These are phyloP conservation scores for Acropternis orthonyx DNA, from an alignment of 2,797 vertebrate genomes.

Conservation along the genomic window DNA sequence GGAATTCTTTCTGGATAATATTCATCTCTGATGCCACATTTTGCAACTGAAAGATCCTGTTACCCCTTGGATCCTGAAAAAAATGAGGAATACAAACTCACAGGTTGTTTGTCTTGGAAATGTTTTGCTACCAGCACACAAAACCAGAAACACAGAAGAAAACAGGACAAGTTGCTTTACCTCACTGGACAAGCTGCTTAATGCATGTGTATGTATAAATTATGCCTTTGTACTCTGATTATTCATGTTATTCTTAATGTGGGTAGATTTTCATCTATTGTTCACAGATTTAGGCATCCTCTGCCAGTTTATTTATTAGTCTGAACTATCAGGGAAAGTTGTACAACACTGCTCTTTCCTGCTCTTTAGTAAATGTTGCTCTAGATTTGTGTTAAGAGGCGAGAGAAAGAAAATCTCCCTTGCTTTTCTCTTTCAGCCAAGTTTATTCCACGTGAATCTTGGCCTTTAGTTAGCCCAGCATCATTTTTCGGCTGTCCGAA, in stretches of 20 bases:
- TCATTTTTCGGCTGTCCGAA: not conserved
- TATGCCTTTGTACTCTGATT: not conserved
- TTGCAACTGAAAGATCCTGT: slow-evolving; percentile 75
- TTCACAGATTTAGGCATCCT: not conserved
- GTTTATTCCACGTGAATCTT: not conserved
- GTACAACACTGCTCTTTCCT: not conserved
- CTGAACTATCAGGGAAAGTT: not conserved
- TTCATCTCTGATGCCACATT: slow-evolving; percentile 62
- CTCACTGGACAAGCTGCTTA: not conserved
- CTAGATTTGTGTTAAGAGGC: not conserved
- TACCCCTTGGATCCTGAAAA: slow-evolving; percentile 70
- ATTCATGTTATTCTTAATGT: not conserved
- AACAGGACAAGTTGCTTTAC: not conserved
- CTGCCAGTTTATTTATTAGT: not conserved
- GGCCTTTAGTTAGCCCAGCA: not conserved
- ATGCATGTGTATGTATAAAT: not conserved
- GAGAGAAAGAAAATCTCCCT: not conserved
- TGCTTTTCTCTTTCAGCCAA: not conserved
- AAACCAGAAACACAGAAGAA: not conserved
- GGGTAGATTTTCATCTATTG: not conserved
- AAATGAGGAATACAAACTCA: not conserved
- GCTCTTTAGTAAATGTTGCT: not conserved
- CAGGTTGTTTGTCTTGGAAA: not conserved
- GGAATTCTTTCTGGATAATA: slow-evolving; percentile 72
- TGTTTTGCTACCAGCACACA: not conserved